Percentiles rank a stretch among this genome's conserved stretches.
These are phyloP conservation scores for Crotalus helleri DNA, from an alignment of 2,113 vertebrate species.

Conservation along the genomic window DNA sequence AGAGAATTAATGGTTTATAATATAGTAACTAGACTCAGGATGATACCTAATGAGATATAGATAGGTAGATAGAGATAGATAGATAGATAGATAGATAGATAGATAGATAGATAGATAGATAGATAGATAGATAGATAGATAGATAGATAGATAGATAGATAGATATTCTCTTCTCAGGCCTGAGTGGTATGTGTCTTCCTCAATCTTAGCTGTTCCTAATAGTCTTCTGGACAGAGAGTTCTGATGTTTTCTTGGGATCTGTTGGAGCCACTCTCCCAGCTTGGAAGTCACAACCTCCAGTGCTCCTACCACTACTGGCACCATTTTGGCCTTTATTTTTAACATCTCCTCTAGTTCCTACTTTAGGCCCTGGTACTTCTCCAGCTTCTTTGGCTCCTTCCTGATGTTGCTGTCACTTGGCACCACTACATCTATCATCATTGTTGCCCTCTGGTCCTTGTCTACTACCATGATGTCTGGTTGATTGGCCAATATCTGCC, in stretches of 20 bases:
- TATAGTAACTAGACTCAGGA: conserved; percentile 17
- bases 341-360: neutral
- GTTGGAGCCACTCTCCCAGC: neutral
- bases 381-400: neutral
- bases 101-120: too few relatives aligned
- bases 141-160: neutral
- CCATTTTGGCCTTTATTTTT: neutral
- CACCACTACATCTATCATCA: neutral
- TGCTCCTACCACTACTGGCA: neutral
- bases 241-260: neutral
- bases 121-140: too few relatives aligned
- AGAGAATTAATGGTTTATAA: conserved; percentile 37
- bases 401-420: neutral
- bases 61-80: neutral
- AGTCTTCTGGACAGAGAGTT: neutral
- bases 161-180: neutral
- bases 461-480: neutral
- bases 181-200: neutral
- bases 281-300: neutral
- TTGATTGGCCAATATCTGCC: neutral
- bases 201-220: neutral
- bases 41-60: neutral
- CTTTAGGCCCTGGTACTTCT: neutral
- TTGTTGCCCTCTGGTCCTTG: neutral
- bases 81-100: too few relatives aligned